These are phyloP conservation scores for Gila orcuttii DNA, from an alignment of 2,113 vertebrate genomes.

Conservation along the genomic window DNA sequence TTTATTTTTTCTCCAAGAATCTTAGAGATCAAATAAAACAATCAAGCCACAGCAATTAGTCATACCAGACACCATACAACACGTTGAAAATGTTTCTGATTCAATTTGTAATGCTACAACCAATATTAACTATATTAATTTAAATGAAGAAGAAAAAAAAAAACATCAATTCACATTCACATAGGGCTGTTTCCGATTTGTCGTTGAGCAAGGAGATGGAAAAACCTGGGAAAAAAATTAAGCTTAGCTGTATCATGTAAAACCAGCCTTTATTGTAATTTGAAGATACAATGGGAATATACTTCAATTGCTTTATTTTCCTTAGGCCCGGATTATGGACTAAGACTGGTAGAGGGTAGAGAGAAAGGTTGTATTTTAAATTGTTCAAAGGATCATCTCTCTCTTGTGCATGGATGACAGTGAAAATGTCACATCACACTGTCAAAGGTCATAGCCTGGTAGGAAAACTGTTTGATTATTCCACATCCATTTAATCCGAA, in stretches of 20 bases:
- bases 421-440: not conserved
- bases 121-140: not conserved
- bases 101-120: not conserved
- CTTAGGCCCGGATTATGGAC: conserved; percentile 56
- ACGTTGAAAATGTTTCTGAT: not conserved
- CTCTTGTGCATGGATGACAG: conserved; percentile 11
- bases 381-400: conserved; percentile 22
- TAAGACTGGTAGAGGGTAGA: conserved; percentile 44
- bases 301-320: conserved; percentile 66
- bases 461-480: not conserved
- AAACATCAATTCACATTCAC: too few relatives aligned
- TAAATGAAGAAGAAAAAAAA: not conserved
- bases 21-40: not conserved
- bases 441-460: not conserved
- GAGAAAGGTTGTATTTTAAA: conserved; percentile 6
- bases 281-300: conserved; percentile 63
- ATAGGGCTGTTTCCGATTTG: conserved; percentile 8
- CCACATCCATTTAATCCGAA: conserved; percentile 11
- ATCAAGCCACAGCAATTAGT: not conserved
- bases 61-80: not conserved
- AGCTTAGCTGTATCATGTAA: conserved; percentile 54
- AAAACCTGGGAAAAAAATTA: conserved; percentile 48
- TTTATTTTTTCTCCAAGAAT: not conserved
- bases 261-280: conserved; percentile 62
- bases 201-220: conserved; percentile 38